phyloP scores from a whole-genome alignment of 2,888 invertebrate genomes.

The Lasiommata megera region DNA sequence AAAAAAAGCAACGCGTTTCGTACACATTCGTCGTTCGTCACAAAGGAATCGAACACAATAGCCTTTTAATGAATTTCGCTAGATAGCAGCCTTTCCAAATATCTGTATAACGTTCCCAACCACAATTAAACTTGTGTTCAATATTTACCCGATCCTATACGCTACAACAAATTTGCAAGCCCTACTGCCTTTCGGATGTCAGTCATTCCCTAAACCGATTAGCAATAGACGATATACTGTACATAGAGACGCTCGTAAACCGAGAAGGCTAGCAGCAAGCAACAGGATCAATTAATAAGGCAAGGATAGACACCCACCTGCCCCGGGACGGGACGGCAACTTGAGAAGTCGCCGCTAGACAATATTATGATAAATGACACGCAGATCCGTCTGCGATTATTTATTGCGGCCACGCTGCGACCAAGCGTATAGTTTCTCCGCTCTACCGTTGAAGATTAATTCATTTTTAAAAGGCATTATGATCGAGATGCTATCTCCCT shows the following conservation, averaged over 20 bases:
- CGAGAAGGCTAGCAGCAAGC: conserved; percentile 39
- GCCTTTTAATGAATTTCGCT: too few relatives aligned
- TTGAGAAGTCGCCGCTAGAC: conserved; percentile 58
- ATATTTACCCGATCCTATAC: too few relatives aligned
- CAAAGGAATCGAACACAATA: too few relatives aligned
- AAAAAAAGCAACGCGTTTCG: too few relatives aligned
- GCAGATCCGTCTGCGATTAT: conserved; percentile 49
- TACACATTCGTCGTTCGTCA: too few relatives aligned
- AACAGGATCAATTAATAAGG: conserved; percentile 57
- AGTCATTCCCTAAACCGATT: too few relatives aligned
- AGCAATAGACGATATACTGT: too few relatives aligned
- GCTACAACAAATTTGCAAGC: too few relatives aligned
- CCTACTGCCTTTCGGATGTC: too few relatives aligned
- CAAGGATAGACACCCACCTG: conserved; percentile 56
- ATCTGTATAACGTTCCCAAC: too few relatives aligned
- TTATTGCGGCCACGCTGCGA: conserved; percentile 37
- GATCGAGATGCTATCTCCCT: background rate
- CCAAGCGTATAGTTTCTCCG: conserved; percentile 8
- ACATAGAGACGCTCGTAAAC: background rate
- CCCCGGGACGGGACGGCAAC: conserved; percentile 37
- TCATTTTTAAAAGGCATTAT: background rate
- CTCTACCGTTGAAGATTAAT: background rate
- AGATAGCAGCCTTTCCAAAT: too few relatives aligned
- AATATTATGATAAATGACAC: conserved; percentile 70
- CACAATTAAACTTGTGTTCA: too few relatives aligned